These are phyloP conservation scores for Columbina picui DNA, from an alignment of 2,113 vertebrate species.

Conservation along the genomic window DNA sequence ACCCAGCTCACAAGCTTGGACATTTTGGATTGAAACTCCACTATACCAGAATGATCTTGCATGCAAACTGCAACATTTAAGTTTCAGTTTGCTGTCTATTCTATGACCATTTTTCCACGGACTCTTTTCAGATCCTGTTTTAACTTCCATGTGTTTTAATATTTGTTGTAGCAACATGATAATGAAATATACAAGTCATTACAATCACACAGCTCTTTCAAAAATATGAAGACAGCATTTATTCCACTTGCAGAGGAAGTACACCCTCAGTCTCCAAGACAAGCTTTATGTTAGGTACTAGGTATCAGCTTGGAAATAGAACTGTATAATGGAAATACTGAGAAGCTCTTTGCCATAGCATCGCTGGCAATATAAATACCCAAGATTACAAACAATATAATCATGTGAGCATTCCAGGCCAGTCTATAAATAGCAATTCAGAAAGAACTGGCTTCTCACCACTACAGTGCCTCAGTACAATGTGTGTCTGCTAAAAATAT, in stretches of 20 bases:
- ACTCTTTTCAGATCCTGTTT: slow-evolving; percentile 1
- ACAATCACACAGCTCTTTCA: neutral
- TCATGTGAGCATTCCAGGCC: slow-evolving; percentile 36
- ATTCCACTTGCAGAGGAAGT: neutral
- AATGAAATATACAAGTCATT: neutral
- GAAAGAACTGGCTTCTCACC: slow-evolving; percentile 33
- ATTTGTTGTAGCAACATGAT: slow-evolving; percentile 46
- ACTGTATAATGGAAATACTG: slow-evolving; percentile 23
- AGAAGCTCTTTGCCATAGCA: slow-evolving; percentile 37
- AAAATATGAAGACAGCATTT: neutral
- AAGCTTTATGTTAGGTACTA: neutral
- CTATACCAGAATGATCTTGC: neutral
- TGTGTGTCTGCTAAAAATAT: neutral
- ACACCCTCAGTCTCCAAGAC: neutral
- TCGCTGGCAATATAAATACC: slow-evolving; percentile 37
- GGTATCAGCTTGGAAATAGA: neutral
- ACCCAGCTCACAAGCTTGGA: neutral
- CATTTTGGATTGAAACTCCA: neutral
- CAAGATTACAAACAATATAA: slow-evolving; percentile 47
- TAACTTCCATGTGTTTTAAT: neutral
- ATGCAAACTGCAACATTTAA: neutral
- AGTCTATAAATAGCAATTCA: slow-evolving; percentile 44
- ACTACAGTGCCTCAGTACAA: neutral
- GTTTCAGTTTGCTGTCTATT: neutral
- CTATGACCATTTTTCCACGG: neutral